Conservation (phyloP, 2,888 invertebrate genomes). For the Gymnoscelis rufifasciata region DNA sequence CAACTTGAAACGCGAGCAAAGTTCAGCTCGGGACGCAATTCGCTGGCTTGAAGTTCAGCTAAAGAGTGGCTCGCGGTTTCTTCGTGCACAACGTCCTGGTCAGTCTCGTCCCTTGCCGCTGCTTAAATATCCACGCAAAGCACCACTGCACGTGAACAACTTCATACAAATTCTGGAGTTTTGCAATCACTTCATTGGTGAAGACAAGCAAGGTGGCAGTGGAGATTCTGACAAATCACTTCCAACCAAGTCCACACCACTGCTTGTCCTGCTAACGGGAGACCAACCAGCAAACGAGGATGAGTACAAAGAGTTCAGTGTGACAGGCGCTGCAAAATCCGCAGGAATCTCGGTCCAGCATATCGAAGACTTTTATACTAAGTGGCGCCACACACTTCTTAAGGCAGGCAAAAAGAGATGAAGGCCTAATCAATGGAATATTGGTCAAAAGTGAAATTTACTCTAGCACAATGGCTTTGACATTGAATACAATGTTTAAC, state of each 20-base stretch:
- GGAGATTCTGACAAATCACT: constrained; percentile 54
- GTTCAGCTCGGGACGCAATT: constrained; percentile 92
- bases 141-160: constrained; percentile 78
- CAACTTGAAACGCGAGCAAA: constrained; percentile 90
- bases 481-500: constrained; percentile 18
- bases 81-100: constrained; percentile 91
- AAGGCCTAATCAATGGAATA: constrained; percentile 46
- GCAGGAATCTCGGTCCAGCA: constrained; percentile 90
- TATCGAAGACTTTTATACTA: constrained; percentile 89
- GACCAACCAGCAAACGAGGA: constrained; percentile 62
- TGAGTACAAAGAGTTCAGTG: constrained; percentile 83
- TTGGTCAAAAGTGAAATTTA: constrained; percentile 41
- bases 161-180: constrained; percentile 91
- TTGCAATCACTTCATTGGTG: constrained; percentile 84
- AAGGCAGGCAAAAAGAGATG: constrained; percentile 73
- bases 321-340: constrained; percentile 86
- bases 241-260: constrained; percentile 62
- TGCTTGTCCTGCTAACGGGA: constrained; percentile 90
- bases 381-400: constrained; percentile 87
- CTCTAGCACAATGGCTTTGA: constrained; percentile 23
- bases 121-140: constrained; percentile 67
- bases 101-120: constrained; percentile 85
- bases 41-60: constrained; percentile 95
- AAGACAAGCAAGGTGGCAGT: constrained; percentile 61
- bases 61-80: constrained; percentile 90